Evolutionary conservation across 2,113 vertebrate species (phyloP), one percentile per base, ranked within the genome.

Genomic region (Solea senegalensis): DNA sequence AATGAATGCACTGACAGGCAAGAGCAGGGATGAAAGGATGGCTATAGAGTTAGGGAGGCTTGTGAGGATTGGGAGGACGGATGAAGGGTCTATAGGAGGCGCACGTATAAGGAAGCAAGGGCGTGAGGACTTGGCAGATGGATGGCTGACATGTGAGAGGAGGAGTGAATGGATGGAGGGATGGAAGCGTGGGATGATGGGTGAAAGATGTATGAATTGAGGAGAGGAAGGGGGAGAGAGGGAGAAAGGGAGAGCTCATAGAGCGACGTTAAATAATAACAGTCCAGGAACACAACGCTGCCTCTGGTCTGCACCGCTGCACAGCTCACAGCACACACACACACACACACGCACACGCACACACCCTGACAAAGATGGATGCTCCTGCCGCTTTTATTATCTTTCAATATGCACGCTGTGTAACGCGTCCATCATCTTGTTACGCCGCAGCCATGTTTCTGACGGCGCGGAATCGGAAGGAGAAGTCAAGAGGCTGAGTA

Each of bases 351-450:
- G 48, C 41, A 48, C 52, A 56, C 65, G 27, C 63, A 40, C 63
- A 52, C 21, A 10, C 58, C 15, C 39, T 72, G 80, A 90, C 83
- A 77, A 70, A 76, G 84, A 82, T 28, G 12, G 62, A 88, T 84
- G 85, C 76, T 57, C 50, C 73, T 9, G 68, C 78, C 26, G 72
- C 68, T 52, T 78, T 86, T 79, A 83, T 90, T 72, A 86, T 77
- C 74, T 84, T 77, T 86, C 76, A 83, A 51, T 79, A 70, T 82
- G 74, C 79, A 65, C 60, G 26, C 72, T 4, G 74, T 78, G 81
- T 75, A 76, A 74, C 59, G 27, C 76, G 81, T 81, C 83, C 80
- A 74, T 90, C 83, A 82, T 80, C 77, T 78, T 62, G 79, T 74
- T 79, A 78, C 64, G 67, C 65, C 41, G 53, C 61, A 72, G 71